These are phyloP conservation scores for Leucophenga montana DNA, from an alignment of 2,888 invertebrate species.

Conservation along the genomic window DNA sequence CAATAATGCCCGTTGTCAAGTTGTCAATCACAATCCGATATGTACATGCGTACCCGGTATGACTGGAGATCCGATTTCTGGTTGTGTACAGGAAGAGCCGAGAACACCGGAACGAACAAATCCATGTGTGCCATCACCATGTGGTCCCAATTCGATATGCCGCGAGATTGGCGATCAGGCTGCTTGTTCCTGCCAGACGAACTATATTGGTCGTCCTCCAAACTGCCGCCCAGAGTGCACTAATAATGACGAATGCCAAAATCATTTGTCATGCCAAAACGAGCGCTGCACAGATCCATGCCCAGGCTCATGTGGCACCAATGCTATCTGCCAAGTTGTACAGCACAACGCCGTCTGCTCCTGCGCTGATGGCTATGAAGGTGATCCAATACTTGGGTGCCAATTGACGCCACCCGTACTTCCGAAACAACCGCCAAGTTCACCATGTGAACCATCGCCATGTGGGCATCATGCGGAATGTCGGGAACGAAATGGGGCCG, in stretches of 20 bases:
- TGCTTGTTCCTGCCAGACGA: conserved; percentile 87
- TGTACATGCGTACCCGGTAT: conserved; percentile 79
- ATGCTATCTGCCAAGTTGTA: conserved; percentile 87
- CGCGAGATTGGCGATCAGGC: conserved; percentile 85
- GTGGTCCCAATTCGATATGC: conserved; percentile 88
- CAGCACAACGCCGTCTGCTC: conserved; percentile 88
- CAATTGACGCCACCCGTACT: conserved; percentile 74
- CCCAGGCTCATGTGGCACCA: conserved; percentile 83
- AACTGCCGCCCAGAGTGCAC: conserved; percentile 90
- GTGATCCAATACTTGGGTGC: conserved; percentile 81
- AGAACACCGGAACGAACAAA: conserved; percentile 69
- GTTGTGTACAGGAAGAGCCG: conserved; percentile 74
- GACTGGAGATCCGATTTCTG: conserved; percentile 79
- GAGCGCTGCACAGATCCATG: conserved; percentile 90
- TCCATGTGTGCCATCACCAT: conserved; percentile 87
- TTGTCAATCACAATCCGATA: conserved; percentile 80
- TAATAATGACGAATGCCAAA: conserved; percentile 86
- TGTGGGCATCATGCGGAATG: conserved; percentile 91
- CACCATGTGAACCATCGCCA: conserved; percentile 87
- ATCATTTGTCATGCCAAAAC: conserved; percentile 85
- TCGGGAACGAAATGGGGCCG: conserved; percentile 86
- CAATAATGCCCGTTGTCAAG: conserved; percentile 78
- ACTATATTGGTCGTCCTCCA: conserved; percentile 88
- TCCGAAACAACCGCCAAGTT: conserved; percentile 78
- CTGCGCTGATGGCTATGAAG: conserved; percentile 87